Percentiles rank a stretch among this genome's conserved stretches.
Conservation (phyloP, 2,113 vertebrate species). For the Blennius ocellaris region DNA sequence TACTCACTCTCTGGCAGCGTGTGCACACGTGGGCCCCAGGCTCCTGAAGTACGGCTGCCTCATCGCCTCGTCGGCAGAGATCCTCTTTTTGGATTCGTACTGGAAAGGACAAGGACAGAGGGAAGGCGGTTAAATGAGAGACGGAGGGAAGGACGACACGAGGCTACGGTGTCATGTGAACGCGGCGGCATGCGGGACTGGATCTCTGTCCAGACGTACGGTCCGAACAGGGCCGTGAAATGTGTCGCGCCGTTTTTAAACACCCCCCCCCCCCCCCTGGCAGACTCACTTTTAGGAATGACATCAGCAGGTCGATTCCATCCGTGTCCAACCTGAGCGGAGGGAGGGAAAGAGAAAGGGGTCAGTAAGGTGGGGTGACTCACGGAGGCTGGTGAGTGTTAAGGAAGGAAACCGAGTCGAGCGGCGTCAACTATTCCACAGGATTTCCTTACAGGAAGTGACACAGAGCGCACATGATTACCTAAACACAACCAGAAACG, state of each 20-base stretch:
- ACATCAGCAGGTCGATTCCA: constrained; percentile 93
- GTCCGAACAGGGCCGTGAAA: constrained; percentile 32
- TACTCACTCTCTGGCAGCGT: constrained; percentile 94
- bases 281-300: constrained; percentile 93
- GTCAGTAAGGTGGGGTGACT: constrained; percentile 62
- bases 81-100: constrained; percentile 95
- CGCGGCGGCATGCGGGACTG: neutral
- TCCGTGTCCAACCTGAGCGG: constrained; percentile 90
- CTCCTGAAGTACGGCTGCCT: constrained; percentile 94
- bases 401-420: constrained; percentile 75
- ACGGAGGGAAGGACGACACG: neutral
- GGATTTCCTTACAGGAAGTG: constrained; percentile 81
- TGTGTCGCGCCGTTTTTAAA: constrained; percentile 41
- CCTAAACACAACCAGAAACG: constrained; percentile 55
- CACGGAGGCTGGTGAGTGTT: constrained; percentile 53
- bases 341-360: constrained; percentile 15
- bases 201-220: constrained; percentile 29
- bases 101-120: constrained; percentile 67
- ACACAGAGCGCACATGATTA: constrained; percentile 64
- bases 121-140: constrained; percentile 21
- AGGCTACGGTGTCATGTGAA: neutral
- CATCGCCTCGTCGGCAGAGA: constrained; percentile 95
- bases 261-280: constrained; percentile 10
- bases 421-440: constrained; percentile 79
- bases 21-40: constrained; percentile 91